Base-by-base conservation (phyloP, 2,888 invertebrate genomes). In the Eulithis prunata region DNA sequence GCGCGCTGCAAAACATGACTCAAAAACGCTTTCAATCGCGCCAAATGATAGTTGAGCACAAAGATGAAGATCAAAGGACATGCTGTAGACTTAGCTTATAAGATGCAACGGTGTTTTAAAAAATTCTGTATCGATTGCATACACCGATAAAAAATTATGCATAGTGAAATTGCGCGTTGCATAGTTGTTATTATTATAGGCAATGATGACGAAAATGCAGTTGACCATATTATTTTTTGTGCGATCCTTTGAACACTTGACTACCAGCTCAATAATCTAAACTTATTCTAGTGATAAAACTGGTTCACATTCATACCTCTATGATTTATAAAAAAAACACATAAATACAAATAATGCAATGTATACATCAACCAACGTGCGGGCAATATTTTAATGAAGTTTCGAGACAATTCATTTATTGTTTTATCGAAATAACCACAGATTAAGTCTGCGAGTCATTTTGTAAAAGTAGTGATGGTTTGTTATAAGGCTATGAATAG, bases 251-350 rank as follows among this genome's bases (percentile, higher is more conserved):
- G 43, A 56, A 38, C 32, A 62, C 41, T 41, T 41, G 28, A 41
- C 47, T 43, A 56, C 56, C 13, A 56, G 61, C 56, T 56, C 62
- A 52, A n/a, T 13, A 46, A 57, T 36, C 46, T 36, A 51, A 60
- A 38, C 46, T 53, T 57, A 57, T 21, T 36, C 52, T 52, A 62
- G 28, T 14, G 45, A 46, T 45, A 7, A 43, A 51, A 32, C 13
- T 45, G 36, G 2, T 57, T 49, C 10, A 49, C 21, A 49, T 57
- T 46, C n/a, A 46, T 46, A n/a, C 32, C 45, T 46, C 21, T 47
- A 47, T 46, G 58, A 52, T 32, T 58, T 51, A 58, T 28, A 49
- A 10, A 13, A n/a, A 21, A 58, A 21, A 41, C 14, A 10, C 51
- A 41, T 58, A 21, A 57, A 11, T 53, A 58, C 12, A 58, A 49